Base-by-base conservation (phyloP, 2,113 vertebrate genomes). In the Acrocephalus arundinaceus region DNA sequence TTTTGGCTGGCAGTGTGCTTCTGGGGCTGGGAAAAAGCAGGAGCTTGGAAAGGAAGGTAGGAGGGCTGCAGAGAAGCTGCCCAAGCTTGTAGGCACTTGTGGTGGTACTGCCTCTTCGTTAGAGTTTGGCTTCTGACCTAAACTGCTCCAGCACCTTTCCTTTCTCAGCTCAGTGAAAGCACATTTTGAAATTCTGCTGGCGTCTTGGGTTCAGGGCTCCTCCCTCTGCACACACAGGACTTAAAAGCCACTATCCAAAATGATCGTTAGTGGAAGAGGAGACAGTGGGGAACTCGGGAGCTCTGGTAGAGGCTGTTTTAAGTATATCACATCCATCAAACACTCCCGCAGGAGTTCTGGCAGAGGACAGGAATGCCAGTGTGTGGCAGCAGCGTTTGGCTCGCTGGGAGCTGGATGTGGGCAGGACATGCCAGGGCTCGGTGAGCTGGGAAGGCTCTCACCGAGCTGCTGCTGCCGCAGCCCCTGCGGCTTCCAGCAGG, bases 221-320 rank as follows among this genome's bases (percentile, higher is more conserved):
- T 91, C 43, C 55, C 35, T 84, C 51, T 52, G 27, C 62, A 8
- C 31, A 2, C 75, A 20, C 77, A 33, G 66, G 41, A 23, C 10
- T 3, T 33, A 15, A 57, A 30, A 54, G 21, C 49, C 1, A 3
- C 74, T 54, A 2, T 61, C 55, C 58, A 55, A 10, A 79, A 16
- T 4, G 19, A 23, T 66, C 3, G 1, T 37, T 41, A 31, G 72
- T 25, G 33, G 46, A 15, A 77, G 24, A 65, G 28, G 84, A 84
- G 74, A 4, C 0, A 0, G n/a, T 49, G 48, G 27, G 55, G 51
- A 33, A 19, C 58, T 51, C 5, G 3, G 1, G 4, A 58, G 54
- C 62, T 72, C 25, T 76, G 61, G 55, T 43, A 74, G 66, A 81
- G 55, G 20, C 84, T n/a, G 37, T 37, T 90, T 4, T 7, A 13